Base-by-base conservation (phyloP, 2,113 vertebrate genomes). In the Bothrops jararaca region DNA sequence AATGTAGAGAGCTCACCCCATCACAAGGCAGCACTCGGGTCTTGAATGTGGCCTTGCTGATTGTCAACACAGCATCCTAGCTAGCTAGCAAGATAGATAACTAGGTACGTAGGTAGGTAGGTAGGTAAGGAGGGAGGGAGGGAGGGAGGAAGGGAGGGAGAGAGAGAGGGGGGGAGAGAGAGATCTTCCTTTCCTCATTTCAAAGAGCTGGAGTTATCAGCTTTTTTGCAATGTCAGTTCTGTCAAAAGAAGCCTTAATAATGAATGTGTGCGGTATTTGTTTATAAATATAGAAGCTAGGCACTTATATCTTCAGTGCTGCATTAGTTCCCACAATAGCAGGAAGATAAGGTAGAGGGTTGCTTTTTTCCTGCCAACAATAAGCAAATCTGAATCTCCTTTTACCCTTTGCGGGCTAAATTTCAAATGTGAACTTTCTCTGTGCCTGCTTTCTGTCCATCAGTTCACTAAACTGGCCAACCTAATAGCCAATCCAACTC, bases 61-160 rank as follows among this genome's bases (percentile, higher is more conserved):
- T 15, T 69, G 64, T 34, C 64, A 34, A 34, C 2, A 12, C 29
- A 6, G 29, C 0, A 5, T 69, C n/a, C 13, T 69, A 34, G 15
- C 64, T 34, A 69, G 13, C 13, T 18, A 15, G 64, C 29, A 18
- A 69, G 13, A 34, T 0, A 15, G 29, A 34, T 15, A 50, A 50
- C 48, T 50, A 50, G 48, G 48, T 50, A 50, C 7, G 48, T 48
- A 48, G 45, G 45, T 48, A 48, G 48, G 48, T 48, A 48, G 7
- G 48, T 9, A 50, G 48, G 48, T 9, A 50, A 8, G 8, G 1
- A 50, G 8, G 1, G 48, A 9, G 8, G 8, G 7, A 48, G 48
- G 1, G 0, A 8, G 48, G 5, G 48, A 48, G 6, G 1, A 6
- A 48, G 6, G 5, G 6, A 48, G 6, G 1, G 48, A 48, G 6